Evolutionary conservation across 2,888 invertebrate species (phyloP).

Genomic region (Koerneria pararmatus): DNA sequence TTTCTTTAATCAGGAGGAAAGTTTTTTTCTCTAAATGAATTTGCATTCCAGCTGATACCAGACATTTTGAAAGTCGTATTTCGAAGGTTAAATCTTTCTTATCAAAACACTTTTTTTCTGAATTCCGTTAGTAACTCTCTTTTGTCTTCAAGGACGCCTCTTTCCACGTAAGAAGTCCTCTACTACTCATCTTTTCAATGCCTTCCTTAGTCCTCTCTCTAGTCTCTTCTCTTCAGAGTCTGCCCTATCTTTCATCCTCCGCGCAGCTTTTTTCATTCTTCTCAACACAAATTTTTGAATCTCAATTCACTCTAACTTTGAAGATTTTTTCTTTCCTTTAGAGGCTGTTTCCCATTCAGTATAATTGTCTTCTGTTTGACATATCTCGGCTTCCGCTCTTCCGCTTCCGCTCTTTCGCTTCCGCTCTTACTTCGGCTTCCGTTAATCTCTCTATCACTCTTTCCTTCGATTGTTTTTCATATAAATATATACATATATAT

Average conservation of each 20-base stretch:
- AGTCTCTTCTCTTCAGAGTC: no score
- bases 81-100: background rate
- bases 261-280: no score
- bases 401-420: background rate
- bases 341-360: constrained; percentile 1
- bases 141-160: background rate
- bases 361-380: constrained; percentile 27
- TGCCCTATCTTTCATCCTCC: no score
- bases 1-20: no score
- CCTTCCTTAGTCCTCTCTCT: constrained; percentile 3
- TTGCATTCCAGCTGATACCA: no score
- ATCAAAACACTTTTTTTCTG: background rate
- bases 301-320: no score
- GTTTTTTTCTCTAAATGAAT: no score
- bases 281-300: no score
- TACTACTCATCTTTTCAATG: background rate
- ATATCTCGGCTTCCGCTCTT: constrained; percentile 37
- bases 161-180: constrained; percentile 12
- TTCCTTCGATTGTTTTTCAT: no score
- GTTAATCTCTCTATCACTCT: background rate
- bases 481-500: no score
- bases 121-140: background rate
- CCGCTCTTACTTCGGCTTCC: background rate
- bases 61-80: no score
- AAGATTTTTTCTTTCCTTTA: background rate